Percentiles rank a stretch among this genome's conserved stretches.
Evolutionary conservation across 2,888 invertebrate species (phyloP).

Genomic region (Phorcus lineatus): DNA sequence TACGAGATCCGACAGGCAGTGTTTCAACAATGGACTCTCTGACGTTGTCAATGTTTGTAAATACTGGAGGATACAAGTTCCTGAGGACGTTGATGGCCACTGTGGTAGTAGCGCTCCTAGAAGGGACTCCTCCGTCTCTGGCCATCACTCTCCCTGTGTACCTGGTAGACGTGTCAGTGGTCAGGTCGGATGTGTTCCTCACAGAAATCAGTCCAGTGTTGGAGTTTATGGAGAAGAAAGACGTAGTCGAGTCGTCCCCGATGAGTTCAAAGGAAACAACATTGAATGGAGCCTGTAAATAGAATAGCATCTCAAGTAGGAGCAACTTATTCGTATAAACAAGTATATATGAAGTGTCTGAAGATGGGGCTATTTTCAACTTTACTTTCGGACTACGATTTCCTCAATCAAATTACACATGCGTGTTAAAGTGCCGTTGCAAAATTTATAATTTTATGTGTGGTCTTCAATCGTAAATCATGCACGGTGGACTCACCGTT

Average conservation of each 20-base stretch:
- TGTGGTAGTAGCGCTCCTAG: conserved; percentile 57
- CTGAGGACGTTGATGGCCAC: conserved; percentile 55
- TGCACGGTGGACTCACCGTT: conserved; percentile 35
- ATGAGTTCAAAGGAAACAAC: conserved; percentile 49
- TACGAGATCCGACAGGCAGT: conserved; percentile 52
- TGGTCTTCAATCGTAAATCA: no score
- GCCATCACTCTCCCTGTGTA: conserved; percentile 60
- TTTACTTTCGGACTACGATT: no score
- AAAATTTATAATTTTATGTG: no score
- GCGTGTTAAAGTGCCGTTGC: no score
- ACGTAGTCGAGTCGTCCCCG: conserved; percentile 49
- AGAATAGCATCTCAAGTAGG: no score
- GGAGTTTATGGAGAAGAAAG: conserved; percentile 47
- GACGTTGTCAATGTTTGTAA: conserved; percentile 81
- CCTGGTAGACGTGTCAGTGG: conserved; percentile 41
- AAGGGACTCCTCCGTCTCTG: conserved; percentile 65
- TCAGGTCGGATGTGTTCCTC: conserved; percentile 47
- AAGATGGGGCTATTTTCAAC: no score
- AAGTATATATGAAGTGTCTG: no score
- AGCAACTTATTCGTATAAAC: no score
- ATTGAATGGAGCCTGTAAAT: conserved; percentile 51
- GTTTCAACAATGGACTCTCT: conserved; percentile 61
- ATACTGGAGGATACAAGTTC: conserved; percentile 53
- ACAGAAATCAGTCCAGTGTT: conserved; percentile 39
- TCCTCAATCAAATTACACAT: no score